Evolutionary conservation across 2,888 invertebrate species (phyloP), one percentile per base, ranked within the genome.

Genomic region (Chrysolina haemoptera): DNA sequence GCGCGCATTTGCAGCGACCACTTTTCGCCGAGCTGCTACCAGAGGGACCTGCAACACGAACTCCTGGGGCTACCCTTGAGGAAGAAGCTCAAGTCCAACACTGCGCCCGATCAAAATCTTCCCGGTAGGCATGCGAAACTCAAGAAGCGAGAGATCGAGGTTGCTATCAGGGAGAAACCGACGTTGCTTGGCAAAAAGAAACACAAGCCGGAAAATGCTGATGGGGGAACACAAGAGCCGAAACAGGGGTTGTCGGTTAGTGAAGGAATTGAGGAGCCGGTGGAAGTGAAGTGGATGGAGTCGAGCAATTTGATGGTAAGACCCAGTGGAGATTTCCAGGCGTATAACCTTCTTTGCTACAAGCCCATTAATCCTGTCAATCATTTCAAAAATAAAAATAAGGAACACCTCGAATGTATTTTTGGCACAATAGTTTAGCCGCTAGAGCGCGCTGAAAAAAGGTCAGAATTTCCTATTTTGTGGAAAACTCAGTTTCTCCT

Each of bases 21-120:
- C 83, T 90, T 90, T 79, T 89, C 89, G 16, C 85, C 86, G 68
- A 87, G 87, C 68, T 89, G 89, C 74, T 90, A 90, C 85, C 89
- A 89, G 83, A 87, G 90, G 80, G 90, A 90, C 84, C 86, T 90
- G 79, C 89, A 90, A 82, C 90, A 90, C 84, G 89, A 90, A 81
- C 87, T 90, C 72, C 86, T 90, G 48, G 90, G 90, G n/a, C 84
- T 90, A 76, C 90, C 90, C 73, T 86, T 88, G 76, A 84, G 90
- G 73, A 89, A 88, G 78, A 88, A 90, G 73, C 83, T 90, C 77
- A 87, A 88, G 78, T 83, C 86, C 68, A 89, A 89, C 71, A 90
- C 90, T 3, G 86, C 90, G 53, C 90, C 90, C 8, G 84, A 87
- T 74, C 69, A 65, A 71, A 84, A 85, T 71, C 76, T 87, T 70